Percentiles rank a stretch among this genome's conserved stretches.
Conservation (phyloP, 1,140 invertebrate genomes). For the Drosophila lacteicornis region DNA sequence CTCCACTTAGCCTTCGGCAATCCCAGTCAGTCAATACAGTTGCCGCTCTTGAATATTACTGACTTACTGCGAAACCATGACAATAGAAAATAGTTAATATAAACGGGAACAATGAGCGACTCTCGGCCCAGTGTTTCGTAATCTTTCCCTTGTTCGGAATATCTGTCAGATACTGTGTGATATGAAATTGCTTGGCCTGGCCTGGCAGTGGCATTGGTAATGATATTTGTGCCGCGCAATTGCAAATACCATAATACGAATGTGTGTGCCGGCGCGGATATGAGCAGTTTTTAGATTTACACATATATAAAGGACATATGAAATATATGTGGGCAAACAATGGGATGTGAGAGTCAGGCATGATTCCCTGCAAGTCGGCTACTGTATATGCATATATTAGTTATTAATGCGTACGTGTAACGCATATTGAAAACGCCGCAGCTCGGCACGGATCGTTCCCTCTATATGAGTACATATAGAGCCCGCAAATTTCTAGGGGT, state of each 20-base stretch:
- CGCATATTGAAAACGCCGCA: conserved; percentile 79
- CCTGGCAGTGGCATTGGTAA: conserved; percentile 70
- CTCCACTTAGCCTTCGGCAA: conserved; percentile 8
- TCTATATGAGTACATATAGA: conserved; percentile 11
- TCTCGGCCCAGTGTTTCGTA: conserved; percentile 19
- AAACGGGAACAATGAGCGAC: conserved; percentile 49
- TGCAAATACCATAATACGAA: conserved; percentile 55
- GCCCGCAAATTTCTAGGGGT: conserved; percentile 30
- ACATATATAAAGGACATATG: conserved; percentile 38
- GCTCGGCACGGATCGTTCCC: conserved; percentile 52
- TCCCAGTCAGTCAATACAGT: background rate
- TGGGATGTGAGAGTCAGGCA: conserved; percentile 53
- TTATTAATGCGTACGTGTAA: conserved; percentile 82
- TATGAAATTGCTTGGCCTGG: conserved; percentile 37
- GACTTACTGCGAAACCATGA: conserved; percentile 14
- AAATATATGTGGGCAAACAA: conserved; percentile 61
- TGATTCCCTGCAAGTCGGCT: conserved; percentile 43
- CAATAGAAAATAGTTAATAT: conserved; percentile 76
- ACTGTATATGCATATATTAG: conserved; percentile 82
- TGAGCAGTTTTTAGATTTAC: conserved; percentile 81
- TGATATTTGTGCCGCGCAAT: conserved; percentile 72
- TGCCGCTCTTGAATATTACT: conserved; percentile 36
- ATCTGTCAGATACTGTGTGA: conserved; percentile 20
- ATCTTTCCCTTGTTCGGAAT: conserved; percentile 29
- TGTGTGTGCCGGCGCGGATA: conserved; percentile 48